A percentile compares a stretch with the other conserved stretches of the same genome.
Evolutionary conservation across 2,888 invertebrate species (phyloP).

Genomic region (Lithophane socia): DNA sequence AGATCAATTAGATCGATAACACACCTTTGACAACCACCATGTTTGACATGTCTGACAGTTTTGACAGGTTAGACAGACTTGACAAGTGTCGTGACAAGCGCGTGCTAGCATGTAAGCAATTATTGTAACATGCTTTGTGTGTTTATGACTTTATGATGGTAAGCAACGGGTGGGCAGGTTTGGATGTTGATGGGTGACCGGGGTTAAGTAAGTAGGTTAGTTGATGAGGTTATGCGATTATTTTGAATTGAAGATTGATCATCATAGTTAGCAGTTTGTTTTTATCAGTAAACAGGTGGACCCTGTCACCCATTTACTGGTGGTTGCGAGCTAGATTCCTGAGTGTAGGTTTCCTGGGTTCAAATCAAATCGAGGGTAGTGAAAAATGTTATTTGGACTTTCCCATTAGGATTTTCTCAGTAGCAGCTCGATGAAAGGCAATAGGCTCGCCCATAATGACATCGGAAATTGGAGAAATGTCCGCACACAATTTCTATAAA

Average conservation of each 20-base stretch:
- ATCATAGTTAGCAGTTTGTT: neutral
- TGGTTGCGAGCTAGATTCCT: neutral
- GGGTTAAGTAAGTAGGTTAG: neutral
- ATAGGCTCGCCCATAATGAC: neutral
- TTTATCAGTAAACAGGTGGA: neutral
- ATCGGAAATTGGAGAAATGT: neutral
- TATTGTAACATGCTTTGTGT: constrained; percentile 57
- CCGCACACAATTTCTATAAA: neutral
- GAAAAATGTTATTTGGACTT: neutral
- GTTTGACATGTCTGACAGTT: constrained; percentile 66
- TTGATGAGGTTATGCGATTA: neutral
- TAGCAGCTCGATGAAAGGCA: neutral
- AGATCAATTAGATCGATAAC: constrained; percentile 76
- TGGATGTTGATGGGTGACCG: constrained; percentile 51
- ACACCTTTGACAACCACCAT: constrained; percentile 65
- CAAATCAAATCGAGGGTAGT: neutral
- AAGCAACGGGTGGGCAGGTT: constrained; percentile 35
- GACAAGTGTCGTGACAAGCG: constrained; percentile 69
- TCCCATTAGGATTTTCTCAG: neutral
- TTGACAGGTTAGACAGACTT: constrained; percentile 65
- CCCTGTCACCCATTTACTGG: neutral
- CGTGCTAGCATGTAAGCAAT: constrained; percentile 68
- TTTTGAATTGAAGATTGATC: neutral
- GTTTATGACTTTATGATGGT: constrained; percentile 58
- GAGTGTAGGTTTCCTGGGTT: neutral